phyloP scores from a whole-genome alignment of 2,797 vertebrate genomes.

The Gobionotothen gibberifrons region DNA sequence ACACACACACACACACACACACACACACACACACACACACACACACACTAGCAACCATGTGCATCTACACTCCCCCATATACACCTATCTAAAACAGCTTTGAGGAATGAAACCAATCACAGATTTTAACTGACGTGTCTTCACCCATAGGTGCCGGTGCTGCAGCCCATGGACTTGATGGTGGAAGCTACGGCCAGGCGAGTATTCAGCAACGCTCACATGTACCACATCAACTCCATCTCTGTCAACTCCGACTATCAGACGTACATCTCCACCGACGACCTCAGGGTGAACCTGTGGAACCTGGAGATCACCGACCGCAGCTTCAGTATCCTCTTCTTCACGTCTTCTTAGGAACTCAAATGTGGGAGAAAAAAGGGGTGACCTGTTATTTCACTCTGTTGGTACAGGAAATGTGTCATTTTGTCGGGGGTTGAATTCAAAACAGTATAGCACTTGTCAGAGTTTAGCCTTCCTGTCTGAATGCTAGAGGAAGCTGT shows the following conservation, averaged over 20 bases:
- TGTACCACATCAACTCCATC: conserved; percentile 99
- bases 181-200: conserved; percentile 93
- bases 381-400: background rate
- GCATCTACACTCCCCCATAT: conserved; percentile 1
- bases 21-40: conserved; percentile 11
- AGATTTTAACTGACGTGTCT: conserved; percentile 19
- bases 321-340: conserved; percentile 95
- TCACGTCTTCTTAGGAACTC: background rate
- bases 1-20: conserved; percentile 14
- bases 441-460: too few relatives aligned
- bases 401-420: background rate
- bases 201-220: conserved; percentile 95
- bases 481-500: background rate
- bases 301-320: conserved; percentile 97
- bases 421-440: background rate
- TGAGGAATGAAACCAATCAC: conserved; percentile 7
- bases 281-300: conserved; percentile 97
- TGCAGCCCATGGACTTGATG: conserved; percentile 97
- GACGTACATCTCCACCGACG: conserved; percentile 96
- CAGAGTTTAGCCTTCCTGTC: background rate
- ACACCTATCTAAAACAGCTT: conserved; percentile 27
- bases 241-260: conserved; percentile 97
- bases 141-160: conserved; percentile 90
- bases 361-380: background rate
- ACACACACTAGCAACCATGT: background rate